phyloP scores from a whole-genome alignment of 2,888 invertebrate species.

The Megalurothrips usitatus region DNA sequence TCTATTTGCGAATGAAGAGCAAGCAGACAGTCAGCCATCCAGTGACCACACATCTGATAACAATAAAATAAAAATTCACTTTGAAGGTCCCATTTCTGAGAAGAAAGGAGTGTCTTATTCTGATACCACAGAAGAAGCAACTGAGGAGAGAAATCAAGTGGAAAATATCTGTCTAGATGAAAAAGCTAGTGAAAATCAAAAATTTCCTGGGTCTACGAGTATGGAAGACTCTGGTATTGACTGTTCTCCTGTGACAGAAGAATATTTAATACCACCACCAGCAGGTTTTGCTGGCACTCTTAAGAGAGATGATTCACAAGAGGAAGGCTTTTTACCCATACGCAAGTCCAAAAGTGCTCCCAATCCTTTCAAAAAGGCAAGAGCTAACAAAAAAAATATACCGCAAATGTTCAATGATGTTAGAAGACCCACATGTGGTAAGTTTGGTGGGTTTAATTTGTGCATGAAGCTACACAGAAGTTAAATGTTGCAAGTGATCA shows the following conservation, averaged over 20 bases:
- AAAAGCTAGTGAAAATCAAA: constrained; percentile 33
- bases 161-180: background rate
- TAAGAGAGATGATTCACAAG: constrained; percentile 1
- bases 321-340: constrained; percentile 39
- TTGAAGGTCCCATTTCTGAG: background rate
- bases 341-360: constrained; percentile 46
- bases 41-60: no score
- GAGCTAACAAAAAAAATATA: background rate
- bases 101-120: constrained; percentile 22
- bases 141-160: background rate
- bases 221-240: constrained; percentile 20
- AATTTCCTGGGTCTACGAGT: background rate
- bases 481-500: background rate
- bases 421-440: constrained; percentile 29
- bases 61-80: no score
- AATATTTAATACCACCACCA: constrained; percentile 43
- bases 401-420: background rate
- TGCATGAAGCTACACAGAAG: background rate
- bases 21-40: background rate
- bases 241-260: constrained; percentile 30
- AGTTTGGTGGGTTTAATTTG: background rate
- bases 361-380: constrained; percentile 42
- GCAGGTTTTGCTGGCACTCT: constrained; percentile 41
- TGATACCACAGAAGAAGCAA: background rate
- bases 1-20: background rate